Base-by-base conservation (phyloP, 2,888 invertebrate species). In the Ceraclea dissimilis region DNA sequence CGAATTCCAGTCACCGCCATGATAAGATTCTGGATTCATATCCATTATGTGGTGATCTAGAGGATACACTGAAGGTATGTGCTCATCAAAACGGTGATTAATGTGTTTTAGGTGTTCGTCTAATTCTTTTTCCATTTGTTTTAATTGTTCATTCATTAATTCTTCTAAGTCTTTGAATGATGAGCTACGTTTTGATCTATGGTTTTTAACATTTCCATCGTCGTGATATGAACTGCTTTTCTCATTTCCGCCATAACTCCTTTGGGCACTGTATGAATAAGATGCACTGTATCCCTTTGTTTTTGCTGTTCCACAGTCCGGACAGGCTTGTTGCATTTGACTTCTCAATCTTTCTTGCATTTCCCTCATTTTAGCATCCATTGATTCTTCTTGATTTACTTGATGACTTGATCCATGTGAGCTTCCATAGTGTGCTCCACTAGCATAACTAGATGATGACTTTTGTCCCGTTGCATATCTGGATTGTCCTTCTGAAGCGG, bases 181-280 rank as follows among this genome's bases (percentile, higher is more conserved):
- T n/a, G n/a, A n/a, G 56, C n/a, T 49, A 48, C 59, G 56, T 34
- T 46, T 56, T 17, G 49, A 53, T 21, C 59, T 56, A n/a, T 44
- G 53, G 22, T 21, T 31, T 34, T 51, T 44, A 16, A n/a, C 54
- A n/a, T 31, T 17, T 2, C 19, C 17, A 17, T 33, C 13, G n/a
- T 20, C 39, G 13, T 31, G 46, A 34, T 16, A 13, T n/a, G 16
- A 13, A 39, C 16, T 16, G 20, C 33, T 16, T 2, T 49, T 20
- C n/a, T 50, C 50, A 2, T 33, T 13, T 22, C 57, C 61, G 22
- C 61, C 61, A 44, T 62, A 62, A 6, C 56, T 53, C 20, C 62
- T 57, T 26, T 62, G 62, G 22, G 60, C 54, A 21, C 60, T 58
- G 54, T 62, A 62, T 2, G 62, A 62, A 44, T 62, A 62, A 6